Conservation (phyloP, 1,140 invertebrate genomes). For the Tribolium madens region DNA sequence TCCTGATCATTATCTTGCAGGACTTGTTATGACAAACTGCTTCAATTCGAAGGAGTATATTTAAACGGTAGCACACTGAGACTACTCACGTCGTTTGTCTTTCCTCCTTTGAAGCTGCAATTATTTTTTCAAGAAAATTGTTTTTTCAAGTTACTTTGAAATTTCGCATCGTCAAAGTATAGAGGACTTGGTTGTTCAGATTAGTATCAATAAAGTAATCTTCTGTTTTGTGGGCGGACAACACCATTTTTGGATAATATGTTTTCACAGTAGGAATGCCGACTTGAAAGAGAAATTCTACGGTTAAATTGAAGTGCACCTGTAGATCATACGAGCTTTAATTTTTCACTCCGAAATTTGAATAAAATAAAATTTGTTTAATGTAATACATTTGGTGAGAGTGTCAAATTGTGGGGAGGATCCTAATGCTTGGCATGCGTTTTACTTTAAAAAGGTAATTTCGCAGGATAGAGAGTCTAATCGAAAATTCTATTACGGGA, state of each 20-base stretch:
- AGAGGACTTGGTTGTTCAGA: neutral
- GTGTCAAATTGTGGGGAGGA: conserved; percentile 4
- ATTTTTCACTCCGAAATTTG: neutral
- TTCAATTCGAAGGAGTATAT: conserved; percentile 29
- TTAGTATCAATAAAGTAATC: conserved; percentile 28
- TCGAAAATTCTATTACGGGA: conserved; percentile 54
- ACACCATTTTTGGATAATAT: conserved; percentile 19
- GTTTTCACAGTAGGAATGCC: conserved; percentile 17
- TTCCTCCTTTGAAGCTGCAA: conserved; percentile 14
- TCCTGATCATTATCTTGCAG: conserved; percentile 40
- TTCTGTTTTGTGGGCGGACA: conserved; percentile 25
- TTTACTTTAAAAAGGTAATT: conserved; percentile 48
- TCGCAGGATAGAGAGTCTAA: conserved; percentile 46
- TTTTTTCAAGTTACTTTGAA: conserved; percentile 13
- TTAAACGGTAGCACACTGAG: conserved; percentile 9
- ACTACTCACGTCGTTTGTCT: conserved; percentile 13
- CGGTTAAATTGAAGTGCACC: conserved; percentile 13
- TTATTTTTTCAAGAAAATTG: conserved; percentile 1
- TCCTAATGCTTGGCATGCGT: conserved; percentile 41
- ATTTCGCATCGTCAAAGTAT: neutral
- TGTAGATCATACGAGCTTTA: neutral
- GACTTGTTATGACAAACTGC: conserved; percentile 43
- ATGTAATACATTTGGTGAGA: neutral
- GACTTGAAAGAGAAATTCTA: conserved; percentile 39
- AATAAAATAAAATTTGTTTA: conserved; percentile 15